phyloP scores from a whole-genome alignment of 2,888 invertebrate genomes.

The Dinocampus coccinellae region DNA sequence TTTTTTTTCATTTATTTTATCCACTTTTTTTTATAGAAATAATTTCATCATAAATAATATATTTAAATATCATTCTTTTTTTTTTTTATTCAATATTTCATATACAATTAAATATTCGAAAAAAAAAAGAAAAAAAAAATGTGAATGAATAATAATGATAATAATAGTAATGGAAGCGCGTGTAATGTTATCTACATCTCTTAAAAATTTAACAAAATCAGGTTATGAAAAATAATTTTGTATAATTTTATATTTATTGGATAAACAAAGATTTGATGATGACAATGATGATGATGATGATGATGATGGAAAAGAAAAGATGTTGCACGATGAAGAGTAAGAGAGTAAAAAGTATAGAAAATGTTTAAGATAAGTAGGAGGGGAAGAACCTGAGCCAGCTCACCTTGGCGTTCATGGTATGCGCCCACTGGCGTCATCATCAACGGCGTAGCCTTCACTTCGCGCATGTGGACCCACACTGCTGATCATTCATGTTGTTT shows the following conservation, averaged over 20 bases:
- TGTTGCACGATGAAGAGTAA: conserved; percentile 26
- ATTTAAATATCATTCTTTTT: neutral
- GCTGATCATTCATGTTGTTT: conserved; percentile 34
- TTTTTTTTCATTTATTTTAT: neutral
- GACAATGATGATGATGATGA: conserved; percentile 1
- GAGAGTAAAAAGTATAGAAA: conserved; percentile 36
- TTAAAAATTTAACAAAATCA: too few species aligned
- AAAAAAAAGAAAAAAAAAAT: neutral
- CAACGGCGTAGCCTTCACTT: conserved; percentile 55
- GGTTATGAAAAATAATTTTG: neutral
- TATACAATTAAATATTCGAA: neutral
- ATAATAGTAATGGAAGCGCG: neutral
- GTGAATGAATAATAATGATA: neutral
- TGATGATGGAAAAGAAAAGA: conserved; percentile 23
- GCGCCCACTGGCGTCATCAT: conserved; percentile 59
- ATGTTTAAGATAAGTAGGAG: conserved; percentile 34
- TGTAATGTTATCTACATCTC: too few species aligned
- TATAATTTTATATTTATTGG: neutral
- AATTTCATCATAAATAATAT: neutral
- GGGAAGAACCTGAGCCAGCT: conserved; percentile 58
- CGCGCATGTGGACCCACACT: conserved; percentile 16
- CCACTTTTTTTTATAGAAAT: too few species aligned
- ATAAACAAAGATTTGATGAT: neutral
- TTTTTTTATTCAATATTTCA: too few species aligned
- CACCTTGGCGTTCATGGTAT: conserved; percentile 65